Conservation (phyloP, 2,113 vertebrate genomes). For the Bujurquina vittata region DNA sequence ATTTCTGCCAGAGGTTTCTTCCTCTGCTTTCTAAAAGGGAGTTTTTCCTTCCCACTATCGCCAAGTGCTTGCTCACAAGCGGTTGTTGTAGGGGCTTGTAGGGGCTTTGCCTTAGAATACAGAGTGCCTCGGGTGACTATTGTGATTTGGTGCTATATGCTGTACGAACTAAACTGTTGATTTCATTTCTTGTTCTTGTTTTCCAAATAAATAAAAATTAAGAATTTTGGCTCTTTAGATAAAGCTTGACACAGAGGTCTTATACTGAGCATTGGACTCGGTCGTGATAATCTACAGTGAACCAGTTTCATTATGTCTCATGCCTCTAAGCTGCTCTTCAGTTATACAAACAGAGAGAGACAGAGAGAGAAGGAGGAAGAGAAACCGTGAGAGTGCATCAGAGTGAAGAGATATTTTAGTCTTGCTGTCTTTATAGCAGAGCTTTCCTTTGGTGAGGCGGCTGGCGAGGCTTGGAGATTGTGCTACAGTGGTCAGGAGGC, state of each 20-base stretch:
- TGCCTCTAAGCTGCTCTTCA: neutral
- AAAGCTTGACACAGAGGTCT: neutral
- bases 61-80: too few species aligned
- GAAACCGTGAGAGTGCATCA: neutral
- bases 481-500: constrained; percentile 34
- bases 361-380: constrained; percentile 2
- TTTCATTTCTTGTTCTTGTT: neutral
- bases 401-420: constrained; percentile 14
- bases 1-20: too few species aligned
- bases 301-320: constrained; percentile 5
- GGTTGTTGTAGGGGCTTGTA: too few species aligned
- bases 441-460: neutral
- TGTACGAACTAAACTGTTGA: too few species aligned
- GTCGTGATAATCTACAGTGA: neutral
- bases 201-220: neutral
- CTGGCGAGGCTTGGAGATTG: constrained; percentile 16
- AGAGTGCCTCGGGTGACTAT: too few species aligned
- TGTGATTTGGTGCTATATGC: too few species aligned
- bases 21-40: too few species aligned
- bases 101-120: too few species aligned
- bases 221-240: neutral
- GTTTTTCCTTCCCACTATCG: too few species aligned
- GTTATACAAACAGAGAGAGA: neutral
- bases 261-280: neutral
- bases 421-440: neutral